Base-by-base conservation (phyloP, 1,140 invertebrate species). In the Listronotus bonariensis region DNA sequence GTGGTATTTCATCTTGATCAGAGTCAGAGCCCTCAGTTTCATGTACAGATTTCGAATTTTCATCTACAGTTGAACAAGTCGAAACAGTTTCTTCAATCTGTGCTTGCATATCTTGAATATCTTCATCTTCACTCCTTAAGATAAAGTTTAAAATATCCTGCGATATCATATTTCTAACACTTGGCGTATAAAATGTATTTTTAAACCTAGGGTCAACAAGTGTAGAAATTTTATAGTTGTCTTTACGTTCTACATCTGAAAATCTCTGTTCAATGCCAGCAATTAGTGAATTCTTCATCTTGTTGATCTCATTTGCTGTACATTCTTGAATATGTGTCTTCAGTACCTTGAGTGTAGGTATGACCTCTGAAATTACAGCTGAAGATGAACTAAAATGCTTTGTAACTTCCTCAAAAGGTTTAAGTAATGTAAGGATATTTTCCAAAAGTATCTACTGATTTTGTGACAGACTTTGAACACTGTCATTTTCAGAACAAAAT, bases 391-490 rank as follows among this genome's bases (percentile, higher is more conserved):
- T 69, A 31, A 53, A 32, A 36, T 66, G 45, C 61, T 69, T 69
- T 17, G 67, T 69, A 12, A 69, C 56, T 51, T 69, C 67, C 38
- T 69, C 63, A 55, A 69, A 66, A 14, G 58, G 63, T 52, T 69
- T 52, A 18, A 68, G 46, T 15, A 68, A 51, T 18, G 32, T 60
- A 18, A 68, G 42, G 17, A 36, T 14, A 11, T 68, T 36, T 26
- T 64, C 53, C 20, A 68, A 20, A 45, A 68, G 7, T 20, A 53
- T 40, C 66, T 60, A 64, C 34, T 68, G 59, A 6, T 20, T 6
- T 6, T 8, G 12, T 10, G 60, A 52, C 43, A 63, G 56, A 63
- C 64, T 53, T 10, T 12, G 12, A 26, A 54, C 14, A 49, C 42
- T 58, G 12, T 12, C 12, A 52, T 11, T 32, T 11, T 67, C 65